A percentile compares a stretch with the other conserved stretches of the same genome.
Conservation (phyloP, 2,888 invertebrate species). For the Atrina japonica region DNA sequence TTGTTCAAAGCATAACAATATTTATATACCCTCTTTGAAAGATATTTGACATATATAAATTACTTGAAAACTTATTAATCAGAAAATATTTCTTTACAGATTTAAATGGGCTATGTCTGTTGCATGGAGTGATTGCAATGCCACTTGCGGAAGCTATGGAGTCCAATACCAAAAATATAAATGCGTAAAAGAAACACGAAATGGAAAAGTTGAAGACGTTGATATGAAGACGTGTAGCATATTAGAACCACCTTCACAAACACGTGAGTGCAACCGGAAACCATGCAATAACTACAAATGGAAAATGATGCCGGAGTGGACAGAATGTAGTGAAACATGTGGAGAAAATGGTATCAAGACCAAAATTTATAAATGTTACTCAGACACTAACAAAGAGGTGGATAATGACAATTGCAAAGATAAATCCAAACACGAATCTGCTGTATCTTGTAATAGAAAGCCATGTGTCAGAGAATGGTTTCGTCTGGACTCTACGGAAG, state of each 20-base stretch:
- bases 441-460: constrained; percentile 5
- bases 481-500: constrained; percentile 56
- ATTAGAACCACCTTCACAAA: constrained; percentile 2
- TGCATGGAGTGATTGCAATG: constrained; percentile 61
- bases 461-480: constrained; percentile 41
- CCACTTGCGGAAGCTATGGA: constrained; percentile 27
- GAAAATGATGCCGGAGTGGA: constrained; percentile 60
- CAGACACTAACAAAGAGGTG: background rate
- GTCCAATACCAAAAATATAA: constrained; percentile 3
- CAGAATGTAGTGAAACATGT: constrained; percentile 52
- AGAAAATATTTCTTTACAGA: background rate
- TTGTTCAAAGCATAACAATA: no score
- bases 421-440: constrained; percentile 1
- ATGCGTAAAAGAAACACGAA: background rate
- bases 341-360: constrained; percentile 40
- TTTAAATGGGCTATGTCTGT: constrained; percentile 61
- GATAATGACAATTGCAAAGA: background rate
- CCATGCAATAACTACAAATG: constrained; percentile 49
- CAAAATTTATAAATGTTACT: constrained; percentile 7
- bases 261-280: constrained; percentile 10
- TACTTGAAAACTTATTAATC: no score
- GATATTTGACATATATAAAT: no score
- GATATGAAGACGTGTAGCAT: background rate
- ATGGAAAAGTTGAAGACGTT: constrained; percentile 1
- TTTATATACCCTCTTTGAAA: no score